A percentile compares a stretch with the other conserved stretches of the same genome.
phyloP scores from a whole-genome alignment of 1,140 invertebrate genomes.

The Calephelis virginiensis region DNA sequence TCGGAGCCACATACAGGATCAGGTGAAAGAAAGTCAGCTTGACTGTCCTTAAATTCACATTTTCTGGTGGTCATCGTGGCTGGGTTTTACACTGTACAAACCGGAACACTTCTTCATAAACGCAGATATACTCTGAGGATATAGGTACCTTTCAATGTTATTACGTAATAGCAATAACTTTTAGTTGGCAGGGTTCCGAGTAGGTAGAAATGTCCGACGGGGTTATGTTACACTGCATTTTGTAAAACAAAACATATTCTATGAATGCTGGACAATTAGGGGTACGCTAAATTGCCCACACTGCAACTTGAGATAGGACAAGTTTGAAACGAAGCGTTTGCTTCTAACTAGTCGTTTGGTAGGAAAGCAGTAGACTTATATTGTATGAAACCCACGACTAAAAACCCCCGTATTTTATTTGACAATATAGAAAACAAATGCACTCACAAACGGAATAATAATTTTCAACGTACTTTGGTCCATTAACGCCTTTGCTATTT shows the following conservation, averaged over 20 bases:
- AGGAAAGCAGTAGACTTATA: no score
- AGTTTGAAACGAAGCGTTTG: not conserved
- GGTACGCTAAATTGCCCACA: constrained; percentile 39
- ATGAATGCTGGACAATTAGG: constrained; percentile 60
- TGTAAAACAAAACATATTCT: constrained; percentile 61
- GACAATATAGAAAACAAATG: no score
- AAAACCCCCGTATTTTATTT: no score
- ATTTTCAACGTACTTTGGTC: no score
- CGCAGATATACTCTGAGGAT: not conserved
- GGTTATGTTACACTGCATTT: constrained; percentile 52
- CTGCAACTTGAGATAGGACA: constrained; percentile 30
- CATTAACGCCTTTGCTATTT: not conserved
- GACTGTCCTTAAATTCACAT: no score
- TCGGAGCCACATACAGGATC: no score
- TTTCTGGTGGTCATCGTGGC: no score
- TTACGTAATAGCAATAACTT: constrained; percentile 19
- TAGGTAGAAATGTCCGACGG: constrained; percentile 51
- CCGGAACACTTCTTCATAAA: not conserved
- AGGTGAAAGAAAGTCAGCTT: no score
- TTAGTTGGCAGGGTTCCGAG: constrained; percentile 65
- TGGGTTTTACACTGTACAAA: not conserved
- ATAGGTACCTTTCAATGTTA: not conserved
- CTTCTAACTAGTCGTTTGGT: no score
- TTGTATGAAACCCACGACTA: no score
- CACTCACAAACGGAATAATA: no score